Conservation (phyloP, 2,888 invertebrate species). For the Unio pictorum region DNA sequence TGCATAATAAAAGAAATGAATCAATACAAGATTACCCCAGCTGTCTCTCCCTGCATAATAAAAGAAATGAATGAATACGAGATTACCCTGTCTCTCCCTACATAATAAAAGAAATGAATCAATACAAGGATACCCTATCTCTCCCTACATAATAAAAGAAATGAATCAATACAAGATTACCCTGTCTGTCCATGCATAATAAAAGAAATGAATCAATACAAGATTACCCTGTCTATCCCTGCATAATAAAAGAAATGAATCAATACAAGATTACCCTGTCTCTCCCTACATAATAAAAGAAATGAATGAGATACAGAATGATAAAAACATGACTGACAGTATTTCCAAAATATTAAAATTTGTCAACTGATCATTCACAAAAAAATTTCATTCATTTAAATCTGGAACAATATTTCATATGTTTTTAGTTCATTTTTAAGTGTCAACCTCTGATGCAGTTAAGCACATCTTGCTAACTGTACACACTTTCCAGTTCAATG, state of each 20-base stretch:
- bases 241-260: constrained; percentile 16
- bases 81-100: constrained; percentile 67
- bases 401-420: too few species aligned
- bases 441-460: too few species aligned
- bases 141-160: constrained; percentile 28
- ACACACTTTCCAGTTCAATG: too few species aligned
- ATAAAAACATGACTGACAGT: too few species aligned
- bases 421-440: too few species aligned
- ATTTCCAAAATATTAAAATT: too few species aligned
- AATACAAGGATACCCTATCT: constrained; percentile 66
- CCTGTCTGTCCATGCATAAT: constrained; percentile 60
- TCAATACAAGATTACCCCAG: too few species aligned
- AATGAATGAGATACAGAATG: background rate
- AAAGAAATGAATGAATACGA: constrained; percentile 64
- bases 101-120: background rate
- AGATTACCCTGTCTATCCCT: constrained; percentile 61
- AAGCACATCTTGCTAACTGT: too few species aligned
- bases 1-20: background rate
- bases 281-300: background rate
- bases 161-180: constrained; percentile 6
- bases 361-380: too few species aligned
- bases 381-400: too few species aligned
- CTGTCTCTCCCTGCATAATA: too few species aligned
- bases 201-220: background rate
- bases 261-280: constrained; percentile 11